A percentile compares a stretch with the other conserved stretches of the same genome.
phyloP scores from a whole-genome alignment of 2,113 vertebrate species.

The Dasypus novemcinctus region DNA sequence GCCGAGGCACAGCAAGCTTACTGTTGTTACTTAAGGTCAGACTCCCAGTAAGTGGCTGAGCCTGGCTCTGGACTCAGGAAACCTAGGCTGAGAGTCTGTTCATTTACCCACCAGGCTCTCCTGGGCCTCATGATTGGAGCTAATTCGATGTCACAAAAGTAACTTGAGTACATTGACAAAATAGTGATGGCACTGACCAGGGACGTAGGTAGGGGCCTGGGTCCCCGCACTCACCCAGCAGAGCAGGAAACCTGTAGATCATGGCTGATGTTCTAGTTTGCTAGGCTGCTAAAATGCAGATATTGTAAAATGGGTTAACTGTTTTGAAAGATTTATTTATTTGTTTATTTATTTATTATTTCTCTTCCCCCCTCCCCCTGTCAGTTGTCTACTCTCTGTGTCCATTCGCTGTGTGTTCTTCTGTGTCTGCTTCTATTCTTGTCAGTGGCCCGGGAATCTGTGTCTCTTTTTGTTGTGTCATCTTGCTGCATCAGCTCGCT shows the following conservation, averaged over 20 bases:
- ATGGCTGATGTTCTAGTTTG: too few species aligned
- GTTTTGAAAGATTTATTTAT: too few species aligned
- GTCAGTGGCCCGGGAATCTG: too few species aligned
- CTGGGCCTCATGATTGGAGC: background rate
- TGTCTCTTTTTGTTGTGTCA: too few species aligned
- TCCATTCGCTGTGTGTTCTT: too few species aligned
- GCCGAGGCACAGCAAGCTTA: background rate
- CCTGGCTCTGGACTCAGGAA: background rate
- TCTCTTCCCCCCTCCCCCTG: too few species aligned
- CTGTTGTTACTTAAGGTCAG: background rate
- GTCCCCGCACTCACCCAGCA: background rate
- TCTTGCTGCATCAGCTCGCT: too few species aligned
- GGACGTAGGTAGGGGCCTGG: background rate
- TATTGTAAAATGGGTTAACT: too few species aligned
- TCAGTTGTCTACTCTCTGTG: too few species aligned
- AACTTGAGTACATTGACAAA: background rate
- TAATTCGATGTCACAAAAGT: background rate
- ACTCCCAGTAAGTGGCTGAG: background rate
- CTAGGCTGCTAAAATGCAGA: too few species aligned
- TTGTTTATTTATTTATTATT: too few species aligned
- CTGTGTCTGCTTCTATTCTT: too few species aligned
- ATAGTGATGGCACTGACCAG: background rate
- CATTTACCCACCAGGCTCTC: background rate
- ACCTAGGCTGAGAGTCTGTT: background rate
- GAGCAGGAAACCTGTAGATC: background rate